These are phyloP conservation scores for Acipenser oxyrinchus DNA, from an alignment of 2,797 vertebrate species.

Conservation along the genomic window DNA sequence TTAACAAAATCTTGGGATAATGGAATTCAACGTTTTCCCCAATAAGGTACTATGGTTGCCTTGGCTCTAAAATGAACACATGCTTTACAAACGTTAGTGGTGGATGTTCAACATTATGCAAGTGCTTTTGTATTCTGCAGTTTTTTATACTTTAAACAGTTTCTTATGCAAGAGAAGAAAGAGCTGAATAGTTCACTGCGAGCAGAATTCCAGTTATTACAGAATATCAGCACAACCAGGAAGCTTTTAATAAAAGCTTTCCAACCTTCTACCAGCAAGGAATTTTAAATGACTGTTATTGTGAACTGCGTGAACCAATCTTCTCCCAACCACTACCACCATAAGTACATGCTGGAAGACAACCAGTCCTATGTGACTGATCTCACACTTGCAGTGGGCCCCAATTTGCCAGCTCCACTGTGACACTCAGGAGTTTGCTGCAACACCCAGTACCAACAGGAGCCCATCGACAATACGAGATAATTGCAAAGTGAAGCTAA, in stretches of 20 bases:
- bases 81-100: too few species aligned
- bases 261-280: constrained; percentile 42
- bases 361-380: constrained; percentile 32
- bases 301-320: constrained; percentile 45
- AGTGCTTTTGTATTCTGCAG: too few species aligned
- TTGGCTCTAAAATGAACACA: too few species aligned
- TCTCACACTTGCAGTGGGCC: constrained; percentile 34
- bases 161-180: background rate
- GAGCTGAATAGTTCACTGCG: constrained; percentile 20
- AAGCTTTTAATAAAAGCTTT: constrained; percentile 43
- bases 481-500: constrained; percentile 6
- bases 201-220: constrained; percentile 24
- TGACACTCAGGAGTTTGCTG: constrained; percentile 11
- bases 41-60: too few species aligned
- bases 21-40: too few species aligned
- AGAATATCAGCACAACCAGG: constrained; percentile 6
- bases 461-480: background rate
- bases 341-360: constrained; percentile 45
- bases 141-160: background rate
- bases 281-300: constrained; percentile 62
- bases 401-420: constrained; percentile 35
- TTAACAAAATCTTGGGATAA: too few species aligned
- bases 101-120: too few species aligned
- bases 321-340: constrained; percentile 36
- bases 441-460: constrained; percentile 12